A percentile compares a stretch with the other conserved stretches of the same genome.
Conservation (phyloP, 2,113 vertebrate species). For the Cervus canadensis region DNA sequence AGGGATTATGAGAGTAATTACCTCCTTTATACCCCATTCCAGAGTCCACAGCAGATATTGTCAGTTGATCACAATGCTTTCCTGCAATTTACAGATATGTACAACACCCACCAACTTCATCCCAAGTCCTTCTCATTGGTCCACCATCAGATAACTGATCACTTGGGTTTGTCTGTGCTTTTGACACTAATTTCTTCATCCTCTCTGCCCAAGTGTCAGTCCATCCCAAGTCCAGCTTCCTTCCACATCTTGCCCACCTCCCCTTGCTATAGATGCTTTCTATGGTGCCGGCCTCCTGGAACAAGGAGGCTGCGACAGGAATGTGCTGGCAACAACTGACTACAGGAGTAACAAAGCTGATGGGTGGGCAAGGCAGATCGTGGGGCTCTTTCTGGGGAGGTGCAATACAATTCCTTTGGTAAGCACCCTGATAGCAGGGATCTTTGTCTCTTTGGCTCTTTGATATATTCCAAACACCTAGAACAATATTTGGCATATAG, state of each 20-base stretch:
- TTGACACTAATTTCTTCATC: not conserved
- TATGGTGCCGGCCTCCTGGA: not conserved
- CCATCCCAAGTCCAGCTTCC: not conserved
- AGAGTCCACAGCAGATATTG: too few species aligned
- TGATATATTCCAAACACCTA: not conserved
- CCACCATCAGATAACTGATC: not conserved
- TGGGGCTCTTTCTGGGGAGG: not conserved
- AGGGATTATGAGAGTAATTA: not conserved
- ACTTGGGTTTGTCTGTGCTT: not conserved
- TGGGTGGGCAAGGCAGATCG: not conserved
- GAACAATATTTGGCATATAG: not conserved
- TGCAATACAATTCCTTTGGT: not conserved
- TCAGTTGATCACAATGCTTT: not conserved
- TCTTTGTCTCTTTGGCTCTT: not conserved
- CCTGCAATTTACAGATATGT: not conserved
- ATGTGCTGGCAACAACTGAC: not conserved
- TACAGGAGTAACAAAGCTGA: not conserved
- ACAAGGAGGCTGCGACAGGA: accelerated
- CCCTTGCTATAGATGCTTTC: not conserved
- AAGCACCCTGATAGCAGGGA: not conserved
- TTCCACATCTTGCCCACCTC: not conserved
- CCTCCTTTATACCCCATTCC: not conserved
- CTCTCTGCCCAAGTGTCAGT: not conserved
- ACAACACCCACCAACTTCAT: not conserved
- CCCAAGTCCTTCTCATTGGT: not conserved